phyloP scores from a whole-genome alignment of 2,797 vertebrate species.

The Denticeps clupeoides region DNA sequence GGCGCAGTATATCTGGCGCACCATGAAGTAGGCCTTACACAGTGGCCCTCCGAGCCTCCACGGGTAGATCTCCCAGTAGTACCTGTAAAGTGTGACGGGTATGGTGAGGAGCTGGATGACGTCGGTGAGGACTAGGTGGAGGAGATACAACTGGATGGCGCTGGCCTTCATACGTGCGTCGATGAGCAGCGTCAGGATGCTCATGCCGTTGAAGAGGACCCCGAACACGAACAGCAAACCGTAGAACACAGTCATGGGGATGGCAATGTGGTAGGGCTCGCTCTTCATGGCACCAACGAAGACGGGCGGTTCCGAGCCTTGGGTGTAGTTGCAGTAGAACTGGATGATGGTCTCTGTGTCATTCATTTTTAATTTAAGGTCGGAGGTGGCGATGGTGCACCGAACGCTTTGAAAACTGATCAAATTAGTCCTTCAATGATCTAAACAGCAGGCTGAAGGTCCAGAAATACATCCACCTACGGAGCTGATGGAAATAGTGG shows the following conservation, averaged over 20 bases:
- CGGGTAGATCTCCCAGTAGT: conserved; percentile 69
- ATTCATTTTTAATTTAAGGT: conserved; percentile 19
- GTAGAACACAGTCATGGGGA: conserved; percentile 66
- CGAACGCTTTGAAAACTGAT: no score
- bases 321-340: conserved; percentile 52
- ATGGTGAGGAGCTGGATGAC: conserved; percentile 61
- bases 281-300: conserved; percentile 51
- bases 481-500: no score
- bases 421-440: no score
- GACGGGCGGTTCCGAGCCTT: conserved; percentile 43
- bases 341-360: conserved; percentile 12
- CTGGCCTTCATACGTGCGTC: conserved; percentile 59
- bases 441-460: no score
- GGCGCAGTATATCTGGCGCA: conserved; percentile 64
- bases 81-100: conserved; percentile 60
- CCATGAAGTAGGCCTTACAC: conserved; percentile 66
- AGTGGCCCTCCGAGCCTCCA: conserved; percentile 55
- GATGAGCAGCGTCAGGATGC: conserved; percentile 51
- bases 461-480: no score
- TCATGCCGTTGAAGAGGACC: conserved; percentile 31
- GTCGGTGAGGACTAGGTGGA: conserved; percentile 36
- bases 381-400: not conserved
- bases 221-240: conserved; percentile 56
- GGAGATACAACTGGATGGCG: conserved; percentile 51
- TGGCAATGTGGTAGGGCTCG: conserved; percentile 50